Percentiles rank a stretch among this genome's conserved stretches.
Evolutionary conservation across 2,888 invertebrate species (phyloP).

Genomic region (Trichopria drosophilae): DNA sequence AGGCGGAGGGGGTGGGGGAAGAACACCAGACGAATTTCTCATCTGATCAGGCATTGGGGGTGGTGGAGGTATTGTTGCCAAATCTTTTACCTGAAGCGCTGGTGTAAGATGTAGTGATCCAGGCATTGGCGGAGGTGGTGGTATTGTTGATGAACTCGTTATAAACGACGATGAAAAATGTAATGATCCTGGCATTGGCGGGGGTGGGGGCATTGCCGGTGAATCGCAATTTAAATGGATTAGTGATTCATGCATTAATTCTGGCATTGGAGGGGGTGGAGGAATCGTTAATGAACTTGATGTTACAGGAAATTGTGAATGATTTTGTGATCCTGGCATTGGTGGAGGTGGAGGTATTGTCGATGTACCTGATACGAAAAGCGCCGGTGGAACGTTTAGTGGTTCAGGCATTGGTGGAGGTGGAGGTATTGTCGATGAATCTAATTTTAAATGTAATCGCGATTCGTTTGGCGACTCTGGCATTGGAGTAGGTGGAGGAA

Average conservation of each 20-base stretch:
- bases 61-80: conserved; percentile 72
- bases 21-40: no score
- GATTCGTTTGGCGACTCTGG: conserved; percentile 44
- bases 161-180: conserved; percentile 23
- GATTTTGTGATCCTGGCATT: conserved; percentile 46
- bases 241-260: conserved; percentile 47
- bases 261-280: conserved; percentile 45
- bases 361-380: conserved; percentile 41
- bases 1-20: no score
- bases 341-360: conserved; percentile 58
- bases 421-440: conserved; percentile 41
- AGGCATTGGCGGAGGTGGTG: conserved; percentile 51
- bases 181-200: conserved; percentile 48
- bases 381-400: conserved; percentile 51
- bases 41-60: conserved; percentile 58
- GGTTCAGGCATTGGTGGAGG: conserved; percentile 45
- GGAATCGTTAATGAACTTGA: conserved; percentile 43
- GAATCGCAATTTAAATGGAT: no score
- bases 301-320: conserved; percentile 19
- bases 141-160: conserved; percentile 45
- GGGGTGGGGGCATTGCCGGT: conserved; percentile 38
- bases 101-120: conserved; percentile 48
- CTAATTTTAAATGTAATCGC: conserved; percentile 16
- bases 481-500: conserved; percentile 56
- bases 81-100: no score